Evolutionary conservation across 2,113 vertebrate genomes (phyloP).

Genomic region (Lathamus discolor): DNA sequence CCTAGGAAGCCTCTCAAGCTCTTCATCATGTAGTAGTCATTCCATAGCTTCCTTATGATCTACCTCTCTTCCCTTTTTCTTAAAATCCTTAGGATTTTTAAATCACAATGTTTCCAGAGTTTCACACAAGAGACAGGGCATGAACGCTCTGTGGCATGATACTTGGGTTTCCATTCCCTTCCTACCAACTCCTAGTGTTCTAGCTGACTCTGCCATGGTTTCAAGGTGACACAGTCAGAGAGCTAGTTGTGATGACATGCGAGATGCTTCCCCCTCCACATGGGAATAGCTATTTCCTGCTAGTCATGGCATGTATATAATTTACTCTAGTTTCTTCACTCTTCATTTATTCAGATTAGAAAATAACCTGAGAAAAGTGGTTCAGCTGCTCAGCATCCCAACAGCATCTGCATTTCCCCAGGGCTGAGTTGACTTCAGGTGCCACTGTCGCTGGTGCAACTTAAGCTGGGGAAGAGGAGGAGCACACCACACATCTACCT

Average conservation of each 20-base stretch:
- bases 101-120: neutral
- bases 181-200: neutral
- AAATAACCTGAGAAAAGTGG: neutral
- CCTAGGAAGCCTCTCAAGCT: neutral
- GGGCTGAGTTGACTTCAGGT: neutral
- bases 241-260: neutral
- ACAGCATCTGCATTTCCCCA: neutral
- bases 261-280: neutral
- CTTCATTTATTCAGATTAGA: neutral
- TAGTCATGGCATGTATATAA: neutral
- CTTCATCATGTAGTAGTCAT: neutral
- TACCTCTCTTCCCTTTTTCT: neutral
- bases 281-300: neutral
- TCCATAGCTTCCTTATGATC: neutral
- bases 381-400: neutral
- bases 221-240: neutral
- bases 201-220: neutral
- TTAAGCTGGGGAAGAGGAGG: neutral
- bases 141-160: neutral
- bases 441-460: accelerated
- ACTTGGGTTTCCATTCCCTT: neutral
- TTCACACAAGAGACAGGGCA: neutral
- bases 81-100: neutral
- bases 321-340: neutral
- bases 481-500: neutral